Percentiles rank a stretch among this genome's conserved stretches.
Conservation (phyloP, 2,797 vertebrate genomes). For the Pitangus sulphuratus region DNA sequence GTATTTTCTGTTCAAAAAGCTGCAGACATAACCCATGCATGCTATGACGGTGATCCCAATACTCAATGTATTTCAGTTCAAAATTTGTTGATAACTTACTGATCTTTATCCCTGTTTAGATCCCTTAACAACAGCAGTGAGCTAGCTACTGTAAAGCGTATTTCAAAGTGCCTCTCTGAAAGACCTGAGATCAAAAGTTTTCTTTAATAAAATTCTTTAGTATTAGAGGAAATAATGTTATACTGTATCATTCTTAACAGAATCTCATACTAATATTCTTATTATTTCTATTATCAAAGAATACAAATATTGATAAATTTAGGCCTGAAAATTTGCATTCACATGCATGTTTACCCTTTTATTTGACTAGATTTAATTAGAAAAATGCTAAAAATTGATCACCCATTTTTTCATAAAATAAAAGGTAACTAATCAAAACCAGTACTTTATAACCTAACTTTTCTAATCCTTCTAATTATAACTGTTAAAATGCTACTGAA, state of each 20-base stretch:
- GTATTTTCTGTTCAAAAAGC: background rate
- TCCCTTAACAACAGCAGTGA: background rate
- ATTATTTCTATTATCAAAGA: background rate
- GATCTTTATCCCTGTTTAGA: background rate
- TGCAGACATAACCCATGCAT: background rate
- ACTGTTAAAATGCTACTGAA: background rate
- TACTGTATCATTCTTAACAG: background rate
- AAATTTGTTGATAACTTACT: background rate
- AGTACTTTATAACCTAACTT: background rate
- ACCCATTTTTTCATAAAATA: background rate
- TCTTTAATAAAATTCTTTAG: background rate
- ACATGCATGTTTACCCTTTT: background rate
- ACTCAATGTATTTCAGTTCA: background rate
- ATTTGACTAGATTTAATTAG: background rate
- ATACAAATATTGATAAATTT: background rate
- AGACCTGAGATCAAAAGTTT: background rate
- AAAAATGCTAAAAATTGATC: constrained; percentile 10
- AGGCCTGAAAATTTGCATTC: background rate
- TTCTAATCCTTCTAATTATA: background rate
- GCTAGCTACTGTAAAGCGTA: background rate
- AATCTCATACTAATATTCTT: background rate
- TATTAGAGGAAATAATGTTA: background rate
- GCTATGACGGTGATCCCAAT: background rate
- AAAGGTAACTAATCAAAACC: constrained; percentile 16
- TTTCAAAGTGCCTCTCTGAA: background rate